These are phyloP conservation scores for Zoanthus sansibaricus DNA, from an alignment of 92 coral and sea anemone genomes.

Conservation along the genomic window DNA sequence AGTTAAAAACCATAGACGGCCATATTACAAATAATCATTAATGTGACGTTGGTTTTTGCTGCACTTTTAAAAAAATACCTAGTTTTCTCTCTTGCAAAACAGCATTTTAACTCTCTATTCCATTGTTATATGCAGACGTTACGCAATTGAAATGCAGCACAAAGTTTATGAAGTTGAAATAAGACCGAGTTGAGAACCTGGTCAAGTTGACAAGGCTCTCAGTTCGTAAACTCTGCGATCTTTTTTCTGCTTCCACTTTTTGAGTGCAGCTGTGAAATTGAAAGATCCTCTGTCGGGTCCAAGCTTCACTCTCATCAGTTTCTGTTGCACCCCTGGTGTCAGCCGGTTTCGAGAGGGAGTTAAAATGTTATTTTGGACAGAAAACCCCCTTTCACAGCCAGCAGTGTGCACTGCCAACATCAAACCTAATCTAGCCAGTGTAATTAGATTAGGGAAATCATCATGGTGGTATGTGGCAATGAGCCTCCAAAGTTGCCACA, in stretches of 20 bases:
- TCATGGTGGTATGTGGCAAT: slow-evolving; percentile 34
- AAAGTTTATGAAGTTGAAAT: slow-evolving; percentile 35
- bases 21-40: slow-evolving; percentile 25
- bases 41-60: slow-evolving; percentile 37
- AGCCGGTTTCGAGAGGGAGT: slow-evolving; percentile 48
- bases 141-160: slow-evolving; percentile 35
- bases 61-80: slow-evolving; percentile 24
- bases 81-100: slow-evolving; percentile 34
- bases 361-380: slow-evolving; percentile 49
- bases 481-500: slow-evolving; percentile 39
- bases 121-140: slow-evolving; percentile 28
- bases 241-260: slow-evolving; percentile 48
- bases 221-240: slow-evolving; percentile 49
- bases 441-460: slow-evolving; percentile 38
- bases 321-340: slow-evolving; percentile 35
- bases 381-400: slow-evolving; percentile 55
- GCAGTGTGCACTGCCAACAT: slow-evolving; percentile 54
- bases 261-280: slow-evolving; percentile 44
- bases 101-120: slow-evolving; percentile 22
- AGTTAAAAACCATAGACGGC: neutral
- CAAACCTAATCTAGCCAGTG: slow-evolving; percentile 48
- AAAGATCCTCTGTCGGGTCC: slow-evolving; percentile 32
- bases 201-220: slow-evolving; percentile 39
- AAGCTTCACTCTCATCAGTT: slow-evolving; percentile 25
- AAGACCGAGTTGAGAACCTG: slow-evolving; percentile 40